These are phyloP conservation scores for Diabrotica virgifera DNA, from an alignment of 1,140 invertebrate species.

Conservation along the genomic window DNA sequence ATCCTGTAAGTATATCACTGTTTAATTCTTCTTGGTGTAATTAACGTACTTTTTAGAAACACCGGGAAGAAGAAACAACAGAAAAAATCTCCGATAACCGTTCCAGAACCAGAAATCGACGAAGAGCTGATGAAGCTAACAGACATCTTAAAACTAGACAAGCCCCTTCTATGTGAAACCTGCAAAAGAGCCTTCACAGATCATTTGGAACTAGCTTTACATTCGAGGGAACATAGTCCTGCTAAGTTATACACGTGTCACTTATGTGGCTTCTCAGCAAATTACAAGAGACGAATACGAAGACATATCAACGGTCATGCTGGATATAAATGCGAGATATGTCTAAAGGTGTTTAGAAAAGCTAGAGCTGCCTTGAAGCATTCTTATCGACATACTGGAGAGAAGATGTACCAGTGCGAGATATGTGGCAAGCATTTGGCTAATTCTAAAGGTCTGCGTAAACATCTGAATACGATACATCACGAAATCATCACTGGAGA, in stretches of 20 bases:
- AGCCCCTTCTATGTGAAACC: not conserved
- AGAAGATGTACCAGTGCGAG: slow-evolving; percentile 63
- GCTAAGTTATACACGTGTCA: slow-evolving; percentile 4
- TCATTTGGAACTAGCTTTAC: slow-evolving; percentile 7
- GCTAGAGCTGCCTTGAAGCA: not conserved
- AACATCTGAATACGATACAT: slow-evolving; percentile 32
- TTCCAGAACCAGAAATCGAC: slow-evolving; percentile 13
- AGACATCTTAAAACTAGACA: slow-evolving; percentile 12
- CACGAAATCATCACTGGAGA: slow-evolving; percentile 32
- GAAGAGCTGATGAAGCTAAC: slow-evolving; percentile 5
- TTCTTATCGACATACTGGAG: slow-evolving; percentile 55
- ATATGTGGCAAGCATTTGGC: slow-evolving; percentile 60
- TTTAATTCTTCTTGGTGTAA: too few relatives aligned
- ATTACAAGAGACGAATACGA: slow-evolving; percentile 10
- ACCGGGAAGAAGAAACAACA: not conserved
- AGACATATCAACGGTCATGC: slow-evolving; percentile 11
- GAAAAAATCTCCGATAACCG: not conserved
- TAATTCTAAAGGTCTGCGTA: slow-evolving; percentile 31
- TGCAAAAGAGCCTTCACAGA: not conserved
- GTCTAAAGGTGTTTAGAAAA: slow-evolving; percentile 9
- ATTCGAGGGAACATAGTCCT: slow-evolving; percentile 11
- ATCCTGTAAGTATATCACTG: too few relatives aligned
- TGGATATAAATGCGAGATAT: slow-evolving; percentile 14
- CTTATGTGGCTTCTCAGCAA: not conserved
- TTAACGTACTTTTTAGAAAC: not conserved